A percentile compares a stretch with the other conserved stretches of the same genome.
These are phyloP conservation scores for Mizuhopecten yessoensis DNA, from an alignment of 1,140 invertebrate genomes.

Conservation along the genomic window DNA sequence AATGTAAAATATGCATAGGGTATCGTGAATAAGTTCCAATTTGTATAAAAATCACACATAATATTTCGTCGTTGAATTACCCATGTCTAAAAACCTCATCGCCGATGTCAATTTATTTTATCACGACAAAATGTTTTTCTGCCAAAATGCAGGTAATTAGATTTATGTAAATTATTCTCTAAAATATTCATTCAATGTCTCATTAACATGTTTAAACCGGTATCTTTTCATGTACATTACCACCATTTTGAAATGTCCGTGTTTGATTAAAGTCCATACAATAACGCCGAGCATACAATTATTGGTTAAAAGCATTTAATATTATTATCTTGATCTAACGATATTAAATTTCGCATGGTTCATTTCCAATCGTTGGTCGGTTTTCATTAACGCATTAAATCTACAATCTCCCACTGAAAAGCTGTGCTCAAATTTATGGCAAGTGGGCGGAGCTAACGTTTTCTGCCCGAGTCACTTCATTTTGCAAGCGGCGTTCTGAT, in stretches of 20 bases:
- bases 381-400: conserved; percentile 52
- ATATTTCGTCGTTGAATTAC: neutral
- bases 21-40: neutral
- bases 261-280: conserved; percentile 18
- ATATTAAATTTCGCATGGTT: conserved; percentile 54
- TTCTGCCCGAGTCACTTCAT: conserved; percentile 45
- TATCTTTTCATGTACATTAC: conserved; percentile 39
- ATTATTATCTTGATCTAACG: conserved; percentile 39
- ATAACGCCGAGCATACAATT: conserved; percentile 8
- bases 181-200: conserved; percentile 22
- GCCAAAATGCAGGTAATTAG: conserved; percentile 38
- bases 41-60: neutral
- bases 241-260: neutral
- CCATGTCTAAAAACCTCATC: neutral
- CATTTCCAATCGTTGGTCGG: conserved; percentile 50
- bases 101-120: neutral
- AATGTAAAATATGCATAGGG: neutral
- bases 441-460: conserved; percentile 52
- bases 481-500: conserved; percentile 49
- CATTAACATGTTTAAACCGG: neutral
- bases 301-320: conserved; percentile 35
- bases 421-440: conserved; percentile 28
- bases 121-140: neutral
- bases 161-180: conserved; percentile 20
- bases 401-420: conserved; percentile 44